Evolutionary conservation across 1,140 invertebrate genomes (phyloP).

Genomic region (Pseudomyrmex flavicornis): DNA sequence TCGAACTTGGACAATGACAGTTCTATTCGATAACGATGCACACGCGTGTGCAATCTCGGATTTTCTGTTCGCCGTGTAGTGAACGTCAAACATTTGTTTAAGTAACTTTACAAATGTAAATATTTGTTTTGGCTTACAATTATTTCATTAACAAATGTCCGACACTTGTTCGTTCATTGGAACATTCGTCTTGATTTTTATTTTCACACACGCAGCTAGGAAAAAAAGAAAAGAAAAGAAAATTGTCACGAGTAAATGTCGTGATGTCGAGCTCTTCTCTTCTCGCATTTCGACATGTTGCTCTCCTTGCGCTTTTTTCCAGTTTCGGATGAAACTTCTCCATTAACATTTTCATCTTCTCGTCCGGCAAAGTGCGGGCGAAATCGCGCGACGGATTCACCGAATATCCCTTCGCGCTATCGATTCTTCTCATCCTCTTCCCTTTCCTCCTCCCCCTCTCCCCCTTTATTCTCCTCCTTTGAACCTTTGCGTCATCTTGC

Average conservation of each 20-base stretch:
- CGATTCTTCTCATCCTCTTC: slow-evolving; percentile 50
- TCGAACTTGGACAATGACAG: slow-evolving; percentile 15
- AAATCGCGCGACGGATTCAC: slow-evolving; percentile 44
- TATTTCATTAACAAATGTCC: too few relatives aligned
- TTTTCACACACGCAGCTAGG: too few relatives aligned
- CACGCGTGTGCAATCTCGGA: not conserved
- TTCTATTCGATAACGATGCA: not conserved
- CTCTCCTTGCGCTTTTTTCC: too few relatives aligned
- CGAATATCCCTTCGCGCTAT: slow-evolving; percentile 48
- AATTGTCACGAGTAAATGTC: too few relatives aligned
- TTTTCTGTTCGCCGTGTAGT: not conserved
- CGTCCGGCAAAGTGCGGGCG: slow-evolving; percentile 25
- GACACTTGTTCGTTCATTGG: too few relatives aligned
- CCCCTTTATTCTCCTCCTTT: slow-evolving; percentile 3
- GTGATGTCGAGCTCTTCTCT: too few relatives aligned
- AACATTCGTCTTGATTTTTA: too few relatives aligned
- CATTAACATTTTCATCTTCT: slow-evolving; percentile 46
- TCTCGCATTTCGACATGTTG: too few relatives aligned
- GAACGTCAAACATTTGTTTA: not conserved
- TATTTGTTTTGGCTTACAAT: too few relatives aligned
- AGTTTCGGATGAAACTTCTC: not conserved
- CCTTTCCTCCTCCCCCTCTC: not conserved
- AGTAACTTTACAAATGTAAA: too few relatives aligned
- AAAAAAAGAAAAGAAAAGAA: too few relatives aligned
- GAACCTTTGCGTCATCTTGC: slow-evolving; percentile 39